Percentiles rank a stretch among this genome's conserved stretches.
Conservation (phyloP, 2,113 vertebrate genomes). For the Thermophis baileyi region DNA sequence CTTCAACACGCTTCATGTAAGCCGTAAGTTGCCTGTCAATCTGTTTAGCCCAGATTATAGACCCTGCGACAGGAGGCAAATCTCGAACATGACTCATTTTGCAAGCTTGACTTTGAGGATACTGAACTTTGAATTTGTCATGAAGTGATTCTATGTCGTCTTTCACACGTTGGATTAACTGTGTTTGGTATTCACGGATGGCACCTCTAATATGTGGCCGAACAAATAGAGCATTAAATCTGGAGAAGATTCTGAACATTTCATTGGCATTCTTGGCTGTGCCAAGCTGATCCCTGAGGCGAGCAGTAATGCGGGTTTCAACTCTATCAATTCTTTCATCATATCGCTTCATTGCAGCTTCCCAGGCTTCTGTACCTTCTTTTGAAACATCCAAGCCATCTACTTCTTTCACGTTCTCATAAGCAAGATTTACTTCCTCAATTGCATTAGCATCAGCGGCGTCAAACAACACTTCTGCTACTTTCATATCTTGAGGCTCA, state of each 20-base stretch:
- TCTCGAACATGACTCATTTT: conserved; percentile 99
- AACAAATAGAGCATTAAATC: conserved; percentile 97
- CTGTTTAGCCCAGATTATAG: conserved; percentile 99
- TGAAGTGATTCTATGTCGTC: conserved; percentile 97
- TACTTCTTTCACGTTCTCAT: conserved; percentile 98
- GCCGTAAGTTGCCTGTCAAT: conserved; percentile 96
- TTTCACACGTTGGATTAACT: conserved; percentile 95
- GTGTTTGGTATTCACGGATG: conserved; percentile 96
- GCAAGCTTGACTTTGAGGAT: conserved; percentile 96
- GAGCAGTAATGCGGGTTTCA: conserved; percentile 96
- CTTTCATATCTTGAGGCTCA: conserved; percentile 95
- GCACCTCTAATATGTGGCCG: conserved; percentile 95
- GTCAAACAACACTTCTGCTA: conserved; percentile 93
- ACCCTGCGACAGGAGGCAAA: conserved; percentile 92
- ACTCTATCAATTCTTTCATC: conserved; percentile 96
- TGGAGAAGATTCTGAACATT: conserved; percentile 98
- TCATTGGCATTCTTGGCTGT: conserved; percentile 98
- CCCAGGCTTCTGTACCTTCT: conserved; percentile 97
- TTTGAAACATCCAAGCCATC: conserved; percentile 97
- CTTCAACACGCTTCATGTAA: conserved; percentile 98
- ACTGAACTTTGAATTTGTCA: conserved; percentile 98
- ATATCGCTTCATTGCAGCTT: conserved; percentile 96
- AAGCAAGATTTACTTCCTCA: conserved; percentile 97
- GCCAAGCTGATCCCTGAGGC: conserved; percentile 93
- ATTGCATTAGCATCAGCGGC: conserved; percentile 97